A percentile compares a stretch with the other conserved stretches of the same genome.
phyloP scores from a whole-genome alignment of 1,140 invertebrate genomes.

The Sycophila sp. region DNA sequence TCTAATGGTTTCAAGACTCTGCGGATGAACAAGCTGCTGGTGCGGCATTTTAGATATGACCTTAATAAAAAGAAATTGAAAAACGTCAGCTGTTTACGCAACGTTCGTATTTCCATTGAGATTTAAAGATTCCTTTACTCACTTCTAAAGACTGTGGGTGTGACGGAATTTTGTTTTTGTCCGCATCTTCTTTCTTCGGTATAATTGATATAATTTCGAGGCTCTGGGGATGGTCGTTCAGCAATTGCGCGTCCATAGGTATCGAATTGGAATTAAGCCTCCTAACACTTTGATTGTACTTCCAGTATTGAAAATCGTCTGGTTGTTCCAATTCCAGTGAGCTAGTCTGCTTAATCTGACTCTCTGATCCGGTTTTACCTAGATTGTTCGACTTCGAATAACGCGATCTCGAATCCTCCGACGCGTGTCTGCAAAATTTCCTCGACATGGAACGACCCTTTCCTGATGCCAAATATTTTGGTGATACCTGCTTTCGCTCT shows the following conservation, averaged over 20 bases:
- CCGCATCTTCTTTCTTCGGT: constrained; percentile 58
- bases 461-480: constrained; percentile 40
- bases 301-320: constrained; percentile 61
- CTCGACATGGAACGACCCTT: constrained; percentile 48
- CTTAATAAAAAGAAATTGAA: constrained; percentile 40
- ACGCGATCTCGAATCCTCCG: constrained; percentile 58
- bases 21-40: constrained; percentile 61
- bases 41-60: constrained; percentile 62
- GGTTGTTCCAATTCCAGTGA: constrained; percentile 59
- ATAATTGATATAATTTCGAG: constrained; percentile 63
- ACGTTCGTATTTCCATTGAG: background rate
- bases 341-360: constrained; percentile 63
- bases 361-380: constrained; percentile 63
- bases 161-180: constrained; percentile 64
- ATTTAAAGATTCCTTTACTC: constrained; percentile 14
- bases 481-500: constrained; percentile 16
- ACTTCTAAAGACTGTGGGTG: constrained; percentile 64
- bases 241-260: constrained; percentile 57
- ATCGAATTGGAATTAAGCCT: constrained; percentile 58
- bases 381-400: constrained; percentile 57
- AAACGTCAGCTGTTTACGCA: background rate
- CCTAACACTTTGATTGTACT: constrained; percentile 56
- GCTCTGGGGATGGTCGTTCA: constrained; percentile 60
- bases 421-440: constrained; percentile 57
- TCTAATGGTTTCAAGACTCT: constrained; percentile 64